Evolutionary conservation across 1,140 invertebrate species (phyloP), one percentile per base, ranked within the genome.

Genomic region (Eumaeus atala): DNA sequence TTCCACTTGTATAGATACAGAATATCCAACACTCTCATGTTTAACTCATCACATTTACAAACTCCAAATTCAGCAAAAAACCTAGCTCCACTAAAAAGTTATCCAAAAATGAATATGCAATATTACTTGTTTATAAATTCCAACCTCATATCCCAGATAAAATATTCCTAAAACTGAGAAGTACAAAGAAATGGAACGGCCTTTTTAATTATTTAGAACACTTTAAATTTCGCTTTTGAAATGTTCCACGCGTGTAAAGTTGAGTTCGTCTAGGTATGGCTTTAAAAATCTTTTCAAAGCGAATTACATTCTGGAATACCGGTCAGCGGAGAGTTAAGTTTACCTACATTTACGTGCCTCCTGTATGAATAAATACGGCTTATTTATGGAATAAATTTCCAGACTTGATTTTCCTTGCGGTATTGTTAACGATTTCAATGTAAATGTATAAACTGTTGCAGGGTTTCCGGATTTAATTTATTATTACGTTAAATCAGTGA

Each of bases 231-330:
- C 16, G 12, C 40, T 16, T 44, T 44, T 16, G 17, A 44, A 44
- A 44, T 44, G 9, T 17, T 40, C 7, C 40, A 14, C 9, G 14
- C 40, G 40, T 44, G 40, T 44, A 44, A 44, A 14, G 21, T 2
- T 28, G 21, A 28, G 21, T 28, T 28, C 21, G 21, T 28, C 21
- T 28, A 6, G 21, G 14, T 14, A 16, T 40, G 38, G 12, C 16
- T 44, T 44, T 17, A 44, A 44, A 44, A 44, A 44, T 44, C 40
- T 44, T 44, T 44, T 44, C 14, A 44, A 44, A 44, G 16, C 16
- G 16, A 44, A 44, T 17, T 8, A 44, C 40, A 44, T 44, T 16
- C 14, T 16, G 9, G 35, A 14, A 44, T 28, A 28, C 21, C 40
- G 40, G 40, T 44, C 40, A 44, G 16, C 9, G n/a, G 21, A 28